Evolutionary conservation across 2,888 invertebrate genomes (phyloP), one percentile per base, ranked within the genome.

Genomic region (Hypomecis punctinalis): DNA sequence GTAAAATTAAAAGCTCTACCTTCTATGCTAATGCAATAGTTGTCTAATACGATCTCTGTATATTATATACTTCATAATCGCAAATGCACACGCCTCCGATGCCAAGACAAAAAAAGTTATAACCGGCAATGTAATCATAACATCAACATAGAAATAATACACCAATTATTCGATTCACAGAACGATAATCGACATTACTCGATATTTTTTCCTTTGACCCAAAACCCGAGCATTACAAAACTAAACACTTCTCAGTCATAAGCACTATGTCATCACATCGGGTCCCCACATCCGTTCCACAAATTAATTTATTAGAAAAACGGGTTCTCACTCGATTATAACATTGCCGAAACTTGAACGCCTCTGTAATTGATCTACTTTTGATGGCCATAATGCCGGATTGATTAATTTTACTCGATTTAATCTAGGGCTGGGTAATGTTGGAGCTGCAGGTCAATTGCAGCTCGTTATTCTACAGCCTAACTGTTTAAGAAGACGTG

Each of bases 281-380:
- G 40, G 46, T 51, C 51, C n/a, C 36, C 55, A 56, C 56, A 65
- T 65, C 65, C 65, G 65, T 33, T 65, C 65, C 39, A 65, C 52
- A 61, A 65, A 61, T 57, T 64, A 60, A 63, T 63, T 55, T 59
- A 64, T 64, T 63, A 55, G 49, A 65, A 67, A 67, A 69, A 65
- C 65, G 40, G 52, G 65, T 69, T 56, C 8, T 37, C 52, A 48
- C 55, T 61, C 62, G 67, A 65, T 66, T 67, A 70, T 63, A 66
- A 49, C 63, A 59, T 65, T 66, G 61, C 56, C 61, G 56, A 70
- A 66, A 70, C 66, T 61, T 55, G 66, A 59, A 60, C 63, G 67
- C 61, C 63, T 65, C 65, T 49, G 51, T 61, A 57, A 65, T 67
- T 68, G 70, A 63, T 70, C 70, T 66, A 70, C 53, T 66, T 70